Conservation (phyloP, 1,140 invertebrate species). For the Halyomorpha halys region DNA sequence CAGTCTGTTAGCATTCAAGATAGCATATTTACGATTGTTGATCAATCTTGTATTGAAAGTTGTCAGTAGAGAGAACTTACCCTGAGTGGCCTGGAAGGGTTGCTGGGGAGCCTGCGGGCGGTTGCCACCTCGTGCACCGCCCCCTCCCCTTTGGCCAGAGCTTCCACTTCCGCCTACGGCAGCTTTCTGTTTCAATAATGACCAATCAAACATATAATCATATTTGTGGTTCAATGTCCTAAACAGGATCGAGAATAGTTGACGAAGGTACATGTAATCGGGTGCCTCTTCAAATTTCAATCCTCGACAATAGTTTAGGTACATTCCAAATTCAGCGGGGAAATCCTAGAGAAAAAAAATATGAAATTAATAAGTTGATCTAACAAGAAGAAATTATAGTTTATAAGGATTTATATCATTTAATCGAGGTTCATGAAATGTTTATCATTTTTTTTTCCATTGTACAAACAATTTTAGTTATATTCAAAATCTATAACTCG, state of each 20-base stretch:
- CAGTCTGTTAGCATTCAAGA: too few species aligned
- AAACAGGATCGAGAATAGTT: slow-evolving; percentile 96
- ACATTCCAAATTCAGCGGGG: slow-evolving; percentile 96
- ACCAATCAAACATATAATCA: slow-evolving; percentile 99
- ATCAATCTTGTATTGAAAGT: too few species aligned
- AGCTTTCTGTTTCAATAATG: slow-evolving; percentile 89
- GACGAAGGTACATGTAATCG: slow-evolving; percentile 96
- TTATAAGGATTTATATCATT: too few species aligned
- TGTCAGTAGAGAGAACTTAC: background rate
- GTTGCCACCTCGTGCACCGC: background rate
- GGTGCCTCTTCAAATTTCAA: slow-evolving; percentile 91
- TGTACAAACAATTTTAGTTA: too few species aligned
- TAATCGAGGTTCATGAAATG: too few species aligned
- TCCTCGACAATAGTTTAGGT: slow-evolving; percentile 93
- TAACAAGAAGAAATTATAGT: background rate
- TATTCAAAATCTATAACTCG: too few species aligned
- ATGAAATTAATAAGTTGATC: background rate
- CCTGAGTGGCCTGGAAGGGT: slow-evolving; percentile 1
- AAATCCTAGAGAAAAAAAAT: slow-evolving; percentile 56
- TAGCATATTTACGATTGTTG: too few species aligned
- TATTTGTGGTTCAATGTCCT: slow-evolving; percentile 98
- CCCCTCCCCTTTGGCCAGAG: slow-evolving; percentile 7
- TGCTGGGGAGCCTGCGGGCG: background rate
- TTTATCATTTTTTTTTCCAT: too few species aligned
- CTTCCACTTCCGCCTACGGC: slow-evolving; percentile 31